Evolutionary conservation across 2,797 vertebrate genomes (phyloP).

Genomic region (Cyclopterus lumpus): DNA sequence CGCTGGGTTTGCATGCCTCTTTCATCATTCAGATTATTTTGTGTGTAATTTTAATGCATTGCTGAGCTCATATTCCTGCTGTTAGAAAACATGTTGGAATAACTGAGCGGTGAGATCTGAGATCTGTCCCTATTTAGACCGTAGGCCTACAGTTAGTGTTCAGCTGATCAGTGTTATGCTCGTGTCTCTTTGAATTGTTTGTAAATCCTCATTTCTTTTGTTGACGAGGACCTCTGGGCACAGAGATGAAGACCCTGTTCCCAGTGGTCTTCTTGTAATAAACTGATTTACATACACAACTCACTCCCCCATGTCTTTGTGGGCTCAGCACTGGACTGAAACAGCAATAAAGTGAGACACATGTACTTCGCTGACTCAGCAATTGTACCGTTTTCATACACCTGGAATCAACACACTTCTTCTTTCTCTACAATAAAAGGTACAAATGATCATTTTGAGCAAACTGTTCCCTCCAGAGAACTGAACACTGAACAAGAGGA

Average conservation of each 20-base stretch:
- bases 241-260: conserved; percentile 42
- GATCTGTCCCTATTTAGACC: conserved; percentile 70
- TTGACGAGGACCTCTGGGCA: conserved; percentile 70
- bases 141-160: conserved; percentile 68
- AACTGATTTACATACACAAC: conserved; percentile 75
- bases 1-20: conserved; percentile 76
- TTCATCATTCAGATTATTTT: conserved; percentile 69
- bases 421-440: too few species aligned
- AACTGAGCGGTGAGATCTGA: conserved; percentile 61
- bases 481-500: too few species aligned
- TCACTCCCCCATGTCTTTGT: conserved; percentile 11
- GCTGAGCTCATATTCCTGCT: conserved; percentile 48
- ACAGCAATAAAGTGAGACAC: not conserved
- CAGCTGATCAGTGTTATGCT: conserved; percentile 68
- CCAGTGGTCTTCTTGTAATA: conserved; percentile 77
- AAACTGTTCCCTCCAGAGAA: too few species aligned
- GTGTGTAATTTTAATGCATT: conserved; percentile 74
- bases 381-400: too few species aligned
- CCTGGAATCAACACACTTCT: too few species aligned
- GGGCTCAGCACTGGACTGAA: not conserved
- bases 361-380: too few species aligned
- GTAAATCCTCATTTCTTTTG: conserved; percentile 72
- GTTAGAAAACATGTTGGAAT: conserved; percentile 54
- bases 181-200: conserved; percentile 72
- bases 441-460: too few species aligned